Percentiles rank a stretch among this genome's conserved stretches.
These are phyloP conservation scores for Dorcus hopei DNA, from an alignment of 2,888 invertebrate genomes.

Conservation along the genomic window DNA sequence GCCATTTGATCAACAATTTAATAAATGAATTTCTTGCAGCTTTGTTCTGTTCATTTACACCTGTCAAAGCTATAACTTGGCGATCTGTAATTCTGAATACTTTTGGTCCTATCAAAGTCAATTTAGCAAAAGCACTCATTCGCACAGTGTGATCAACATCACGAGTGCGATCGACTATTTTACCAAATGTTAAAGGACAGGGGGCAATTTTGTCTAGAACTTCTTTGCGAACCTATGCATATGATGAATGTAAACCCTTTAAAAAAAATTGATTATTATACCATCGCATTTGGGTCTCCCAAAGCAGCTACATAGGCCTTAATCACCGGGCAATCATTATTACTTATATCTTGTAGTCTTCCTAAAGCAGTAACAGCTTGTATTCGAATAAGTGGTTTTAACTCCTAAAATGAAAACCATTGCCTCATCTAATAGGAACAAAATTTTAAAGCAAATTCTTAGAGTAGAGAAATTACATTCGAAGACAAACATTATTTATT, in stretches of 20 bases:
- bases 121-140: conserved; percentile 52
- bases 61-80: conserved; percentile 53
- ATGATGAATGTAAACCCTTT: not conserved
- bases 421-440: no score
- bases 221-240: conserved; percentile 51
- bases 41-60: conserved; percentile 54
- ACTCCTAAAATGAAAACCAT: conserved; percentile 55
- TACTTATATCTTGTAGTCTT: conserved; percentile 74
- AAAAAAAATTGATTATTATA: conserved; percentile 9
- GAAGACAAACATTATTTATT: no score
- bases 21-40: conserved; percentile 46
- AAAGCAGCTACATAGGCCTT: conserved; percentile 68
- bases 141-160: conserved; percentile 79
- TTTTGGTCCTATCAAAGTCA: conserved; percentile 38
- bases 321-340: conserved; percentile 73
- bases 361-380: conserved; percentile 77
- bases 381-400: conserved; percentile 70
- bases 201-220: conserved; percentile 73
- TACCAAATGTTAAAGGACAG: conserved; percentile 65
- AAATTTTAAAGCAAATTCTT: no score
- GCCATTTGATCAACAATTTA: conserved; percentile 70
- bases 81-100: conserved; percentile 57
- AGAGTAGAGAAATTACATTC: no score
- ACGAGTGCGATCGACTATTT: conserved; percentile 67
- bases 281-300: conserved; percentile 67